A percentile compares a stretch with the other conserved stretches of the same genome.
Conservation (phyloP, 2,113 vertebrate species). For the Notothenia rossii region DNA sequence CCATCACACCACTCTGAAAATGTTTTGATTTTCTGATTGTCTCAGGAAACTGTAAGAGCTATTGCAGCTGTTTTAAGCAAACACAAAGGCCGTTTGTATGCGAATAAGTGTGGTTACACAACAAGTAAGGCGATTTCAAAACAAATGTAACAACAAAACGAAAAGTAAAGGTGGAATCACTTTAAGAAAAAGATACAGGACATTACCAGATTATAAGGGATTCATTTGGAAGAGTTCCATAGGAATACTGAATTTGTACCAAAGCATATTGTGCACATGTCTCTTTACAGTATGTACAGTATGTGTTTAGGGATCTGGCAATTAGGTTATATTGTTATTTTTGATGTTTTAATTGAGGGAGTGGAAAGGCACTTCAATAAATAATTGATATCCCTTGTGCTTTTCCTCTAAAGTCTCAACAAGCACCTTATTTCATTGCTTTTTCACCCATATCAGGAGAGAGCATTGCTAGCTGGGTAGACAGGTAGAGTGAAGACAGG, state of each 20-base stretch:
- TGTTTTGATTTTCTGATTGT: constrained; percentile 4
- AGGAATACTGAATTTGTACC: too few relatives aligned
- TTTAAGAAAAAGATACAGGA: too few relatives aligned
- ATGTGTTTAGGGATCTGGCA: too few relatives aligned
- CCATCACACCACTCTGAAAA: constrained; percentile 34
- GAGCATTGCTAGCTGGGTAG: constrained; percentile 34
- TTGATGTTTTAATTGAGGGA: constrained; percentile 1
- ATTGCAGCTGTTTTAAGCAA: not conserved
- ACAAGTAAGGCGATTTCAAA: not conserved
- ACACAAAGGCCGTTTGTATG: not conserved
- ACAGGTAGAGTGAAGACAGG: constrained; percentile 60
- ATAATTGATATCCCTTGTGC: constrained; percentile 32
- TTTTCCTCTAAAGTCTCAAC: constrained; percentile 26
- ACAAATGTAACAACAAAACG: too few relatives aligned
- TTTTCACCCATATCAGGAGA: constrained; percentile 45
- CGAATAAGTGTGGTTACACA: not conserved
- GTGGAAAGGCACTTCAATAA: constrained; percentile 28
- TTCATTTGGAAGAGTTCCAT: too few relatives aligned
- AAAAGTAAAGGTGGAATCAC: too few relatives aligned
- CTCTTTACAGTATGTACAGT: too few relatives aligned
- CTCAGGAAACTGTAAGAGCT: constrained; percentile 14
- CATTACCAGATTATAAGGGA: too few relatives aligned
- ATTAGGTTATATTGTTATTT: too few relatives aligned
- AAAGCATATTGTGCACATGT: too few relatives aligned
- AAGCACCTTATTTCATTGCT: constrained; percentile 43